These are phyloP conservation scores for Pterocles orientalis DNA, from an alignment of 2,113 vertebrate genomes.

Conservation along the genomic window DNA sequence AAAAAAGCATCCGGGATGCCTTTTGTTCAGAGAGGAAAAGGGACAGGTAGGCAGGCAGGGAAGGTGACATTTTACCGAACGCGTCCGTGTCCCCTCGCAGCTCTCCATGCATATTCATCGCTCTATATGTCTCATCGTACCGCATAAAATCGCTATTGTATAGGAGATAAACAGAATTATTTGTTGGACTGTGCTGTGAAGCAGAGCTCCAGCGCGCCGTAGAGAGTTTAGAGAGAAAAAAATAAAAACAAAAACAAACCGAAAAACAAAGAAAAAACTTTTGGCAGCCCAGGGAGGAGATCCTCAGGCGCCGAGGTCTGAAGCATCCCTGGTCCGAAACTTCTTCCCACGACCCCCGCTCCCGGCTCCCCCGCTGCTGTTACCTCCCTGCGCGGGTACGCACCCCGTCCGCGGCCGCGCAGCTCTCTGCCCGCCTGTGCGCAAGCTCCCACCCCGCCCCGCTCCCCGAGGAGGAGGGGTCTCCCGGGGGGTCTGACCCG, in stretches of 20 bases:
- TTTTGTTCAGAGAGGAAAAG: conserved; percentile 7
- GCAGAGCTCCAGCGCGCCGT: neutral
- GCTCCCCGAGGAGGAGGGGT: no score
- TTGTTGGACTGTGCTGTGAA: neutral
- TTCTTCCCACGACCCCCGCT: neutral
- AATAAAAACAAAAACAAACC: neutral
- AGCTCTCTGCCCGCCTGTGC: neutral
- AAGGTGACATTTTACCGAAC: neutral
- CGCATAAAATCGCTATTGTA: neutral
- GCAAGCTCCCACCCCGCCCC: neutral
- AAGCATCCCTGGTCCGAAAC: neutral
- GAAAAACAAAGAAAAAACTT: neutral
- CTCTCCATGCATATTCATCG: neutral
- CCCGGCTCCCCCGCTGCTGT: neutral
- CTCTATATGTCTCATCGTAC: neutral
- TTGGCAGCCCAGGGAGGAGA: neutral
- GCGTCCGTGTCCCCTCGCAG: neutral
- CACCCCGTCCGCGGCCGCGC: neutral
- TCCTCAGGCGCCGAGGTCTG: neutral
- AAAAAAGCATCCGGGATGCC: neutral
- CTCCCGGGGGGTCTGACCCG: neutral
- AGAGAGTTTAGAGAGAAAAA: neutral
- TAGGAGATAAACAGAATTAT: neutral
- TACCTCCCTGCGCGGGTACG: no score
- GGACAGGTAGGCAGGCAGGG: conserved; percentile 22